Evolutionary conservation across 2,888 invertebrate genomes (phyloP).

Genomic region (Spilosoma lubricipeda): DNA sequence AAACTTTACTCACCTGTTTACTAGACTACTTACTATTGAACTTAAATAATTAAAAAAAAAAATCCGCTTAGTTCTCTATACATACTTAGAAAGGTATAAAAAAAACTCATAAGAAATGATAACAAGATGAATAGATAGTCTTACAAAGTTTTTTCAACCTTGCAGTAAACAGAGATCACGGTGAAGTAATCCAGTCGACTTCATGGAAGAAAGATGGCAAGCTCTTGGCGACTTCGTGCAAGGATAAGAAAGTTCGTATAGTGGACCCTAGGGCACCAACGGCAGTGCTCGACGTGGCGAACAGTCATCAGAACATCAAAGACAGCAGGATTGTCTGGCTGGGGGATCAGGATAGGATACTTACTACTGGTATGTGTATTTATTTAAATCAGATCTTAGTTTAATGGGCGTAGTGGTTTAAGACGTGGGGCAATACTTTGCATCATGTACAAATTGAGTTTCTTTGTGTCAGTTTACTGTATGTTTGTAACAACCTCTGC

Average conservation of each 20-base stretch:
- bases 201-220: slow-evolving; percentile 96
- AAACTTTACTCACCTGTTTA: not conserved
- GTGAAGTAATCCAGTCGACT: slow-evolving; percentile 95
- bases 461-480: no score
- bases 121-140: not conserved
- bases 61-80: not conserved
- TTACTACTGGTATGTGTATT: slow-evolving; percentile 90
- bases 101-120: not conserved
- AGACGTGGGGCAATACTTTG: no score
- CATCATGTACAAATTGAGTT: no score
- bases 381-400: no score
- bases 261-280: slow-evolving; percentile 91
- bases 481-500: no score
- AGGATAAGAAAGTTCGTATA: slow-evolving; percentile 95
- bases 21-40: no score
- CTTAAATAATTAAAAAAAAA: no score
- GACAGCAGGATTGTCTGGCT: slow-evolving; percentile 97
- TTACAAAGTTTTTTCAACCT: not conserved
- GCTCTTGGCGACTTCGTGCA: slow-evolving; percentile 93
- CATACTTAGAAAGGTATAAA: not conserved
- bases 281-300: slow-evolving; percentile 87
- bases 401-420: no score
- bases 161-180: slow-evolving; percentile 89
- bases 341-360: slow-evolving; percentile 92
- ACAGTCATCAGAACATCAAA: slow-evolving; percentile 96